A percentile compares a stretch with the other conserved stretches of the same genome.
Conservation (phyloP, 2,113 vertebrate genomes). For the Corythoichthys haematopterus region DNA sequence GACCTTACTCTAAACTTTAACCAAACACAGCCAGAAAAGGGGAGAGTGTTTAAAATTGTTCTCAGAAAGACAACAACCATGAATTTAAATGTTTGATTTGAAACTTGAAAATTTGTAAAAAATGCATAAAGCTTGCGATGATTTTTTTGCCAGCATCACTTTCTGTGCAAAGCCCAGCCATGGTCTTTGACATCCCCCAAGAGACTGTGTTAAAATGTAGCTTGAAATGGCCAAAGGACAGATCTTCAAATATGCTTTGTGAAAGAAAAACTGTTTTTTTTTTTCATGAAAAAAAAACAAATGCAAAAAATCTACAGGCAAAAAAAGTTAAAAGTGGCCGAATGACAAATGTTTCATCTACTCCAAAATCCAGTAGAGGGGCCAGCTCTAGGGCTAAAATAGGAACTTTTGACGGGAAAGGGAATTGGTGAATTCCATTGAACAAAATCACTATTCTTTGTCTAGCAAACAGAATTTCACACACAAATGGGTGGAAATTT, state of each 20-base stretch:
- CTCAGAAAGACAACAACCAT: constrained; percentile 13
- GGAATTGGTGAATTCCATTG: constrained; percentile 56
- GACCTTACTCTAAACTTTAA: constrained; percentile 51
- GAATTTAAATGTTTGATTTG: constrained; percentile 16
- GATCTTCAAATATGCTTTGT: constrained; percentile 53
- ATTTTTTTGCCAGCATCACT: constrained; percentile 31
- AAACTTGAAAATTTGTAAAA: constrained; percentile 23
- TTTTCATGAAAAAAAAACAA: constrained; percentile 1
- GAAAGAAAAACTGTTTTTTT: constrained; percentile 34
- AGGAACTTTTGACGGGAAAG: constrained; percentile 55
- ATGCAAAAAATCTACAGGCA: constrained; percentile 52
- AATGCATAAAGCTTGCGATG: constrained; percentile 9
- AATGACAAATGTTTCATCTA: constrained; percentile 72
- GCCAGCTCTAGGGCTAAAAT: constrained; percentile 51
- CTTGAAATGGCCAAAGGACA: constrained; percentile 63
- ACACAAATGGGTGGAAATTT: constrained; percentile 34
- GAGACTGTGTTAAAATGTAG: constrained; percentile 68
- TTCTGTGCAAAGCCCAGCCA: constrained; percentile 35
- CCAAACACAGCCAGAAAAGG: constrained; percentile 34
- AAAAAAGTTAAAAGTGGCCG: constrained; percentile 66
- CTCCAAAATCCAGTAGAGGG: constrained; percentile 54
- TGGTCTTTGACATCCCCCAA: constrained; percentile 66
- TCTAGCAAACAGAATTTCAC: constrained; percentile 23
- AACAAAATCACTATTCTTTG: constrained; percentile 46
- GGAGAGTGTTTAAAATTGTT: constrained; percentile 30